Base-by-base conservation (phyloP, 2,888 invertebrate species). In the Mesorhabditis sp. region DNA sequence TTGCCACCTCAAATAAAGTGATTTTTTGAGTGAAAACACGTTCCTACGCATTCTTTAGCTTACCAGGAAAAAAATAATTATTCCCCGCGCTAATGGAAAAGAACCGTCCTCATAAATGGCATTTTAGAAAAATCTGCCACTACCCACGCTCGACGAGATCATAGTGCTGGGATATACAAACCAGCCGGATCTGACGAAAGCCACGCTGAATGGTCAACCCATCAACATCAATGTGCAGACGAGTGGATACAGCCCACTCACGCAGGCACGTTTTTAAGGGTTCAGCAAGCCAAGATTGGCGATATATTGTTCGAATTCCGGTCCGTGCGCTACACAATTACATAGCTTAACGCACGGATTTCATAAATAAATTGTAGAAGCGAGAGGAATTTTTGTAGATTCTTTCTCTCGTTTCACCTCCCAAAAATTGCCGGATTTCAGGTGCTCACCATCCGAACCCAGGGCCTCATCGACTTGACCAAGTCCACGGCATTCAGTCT, bases 111-210 rank as follows among this genome's bases (percentile, higher is more conserved):
- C 1, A 61, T 15, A 62, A 70, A 66, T 15, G 58, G 66, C 45
- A 45, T 72, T 70, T 61, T 58, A 75, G 75, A 45, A 13, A 43
- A 63, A 65, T 41, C 68, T 74, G 41, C 45, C 64, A 10, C 67
- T 76, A 7, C 80, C 80, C 6, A 72, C 75, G 6, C 71, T 82
- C n/a, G 77, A 79, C 66, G 74, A 76, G 65, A 72, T 82, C n/a
- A 80, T 80, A 65, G 75, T 81, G 65, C 75, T 80, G 74, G 77
- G 76, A 58, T 79, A 74, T 67, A 72, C 76, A n/a, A 65, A 65
- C 6, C 62, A 70, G 6, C 79, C 81, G 3, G 72, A 77, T 63
- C 77, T 74, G 70, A 71, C 70, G 15, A 70, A 73, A 4, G 76
- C 80, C 75, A 74, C 72, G 4, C 61, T 80, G 64, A 76, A 80